These are phyloP conservation scores for Troides aeacus DNA, from an alignment of 2,888 invertebrate genomes.

Conservation along the genomic window DNA sequence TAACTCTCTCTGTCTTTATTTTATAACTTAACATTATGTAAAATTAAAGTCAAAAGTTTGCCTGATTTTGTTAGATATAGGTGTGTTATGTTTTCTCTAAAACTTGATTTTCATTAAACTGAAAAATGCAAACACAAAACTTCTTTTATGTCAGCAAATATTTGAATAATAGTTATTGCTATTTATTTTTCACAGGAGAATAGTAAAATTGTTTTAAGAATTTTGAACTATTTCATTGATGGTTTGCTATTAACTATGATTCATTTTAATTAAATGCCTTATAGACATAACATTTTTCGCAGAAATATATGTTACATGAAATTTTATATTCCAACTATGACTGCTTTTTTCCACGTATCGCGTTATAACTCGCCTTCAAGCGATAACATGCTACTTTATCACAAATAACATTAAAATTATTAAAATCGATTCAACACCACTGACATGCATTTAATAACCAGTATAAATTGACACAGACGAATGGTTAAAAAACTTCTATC, in stretches of 20 bases:
- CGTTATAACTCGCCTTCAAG: constrained; percentile 6
- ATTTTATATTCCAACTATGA: constrained; percentile 2
- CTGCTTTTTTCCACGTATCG: not conserved
- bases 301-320: not conserved
- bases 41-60: no score
- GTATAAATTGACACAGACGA: constrained; percentile 37
- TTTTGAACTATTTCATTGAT: no score
- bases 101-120: no score
- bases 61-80: no score
- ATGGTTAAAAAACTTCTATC: not conserved
- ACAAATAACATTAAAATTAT: constrained; percentile 16
- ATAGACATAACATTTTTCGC: not conserved
- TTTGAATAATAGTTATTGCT: not conserved
- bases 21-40: no score
- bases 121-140: no score
- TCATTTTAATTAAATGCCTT: no score
- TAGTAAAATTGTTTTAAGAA: not conserved
- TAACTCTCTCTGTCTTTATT: no score
- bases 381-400: not conserved
- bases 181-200: not conserved
- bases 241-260: no score
- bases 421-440: constrained; percentile 67
- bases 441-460: constrained; percentile 54
- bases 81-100: no score
- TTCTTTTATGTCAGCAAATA: not conserved